A percentile compares a stretch with the other conserved stretches of the same genome.
Evolutionary conservation across 2,797 vertebrate genomes (phyloP).

Genomic region (Dicrostonyx torquatus): DNA sequence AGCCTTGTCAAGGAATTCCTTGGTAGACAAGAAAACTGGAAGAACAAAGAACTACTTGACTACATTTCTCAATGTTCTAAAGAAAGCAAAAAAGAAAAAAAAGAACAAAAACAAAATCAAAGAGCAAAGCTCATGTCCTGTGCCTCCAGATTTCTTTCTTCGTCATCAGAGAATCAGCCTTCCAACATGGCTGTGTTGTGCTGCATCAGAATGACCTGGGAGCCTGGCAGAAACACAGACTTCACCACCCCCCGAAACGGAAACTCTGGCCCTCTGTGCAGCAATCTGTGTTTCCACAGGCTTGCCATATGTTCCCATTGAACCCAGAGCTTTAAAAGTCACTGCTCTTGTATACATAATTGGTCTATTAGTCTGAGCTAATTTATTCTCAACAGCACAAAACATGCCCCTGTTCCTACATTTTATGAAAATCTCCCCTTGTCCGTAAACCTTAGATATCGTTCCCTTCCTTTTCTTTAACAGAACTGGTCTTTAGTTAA

Average conservation of each 20-base stretch:
- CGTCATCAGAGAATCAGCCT: neutral
- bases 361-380: neutral
- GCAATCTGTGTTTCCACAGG: neutral
- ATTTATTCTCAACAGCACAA: neutral
- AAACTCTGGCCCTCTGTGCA: neutral
- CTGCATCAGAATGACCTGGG: neutral
- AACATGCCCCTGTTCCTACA: neutral
- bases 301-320: neutral
- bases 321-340: conserved; percentile 23
- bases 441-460: neutral
- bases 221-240: neutral
- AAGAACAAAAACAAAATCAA: no score
- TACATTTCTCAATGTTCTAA: neutral
- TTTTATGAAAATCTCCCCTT: neutral
- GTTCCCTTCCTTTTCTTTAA: neutral
- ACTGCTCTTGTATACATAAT: neutral
- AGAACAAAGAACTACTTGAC: neutral
- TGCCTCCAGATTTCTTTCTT: neutral
- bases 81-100: neutral
- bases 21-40: neutral
- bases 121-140: neutral
- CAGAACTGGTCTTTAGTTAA: neutral
- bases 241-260: neutral
- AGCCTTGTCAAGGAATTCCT: no score
- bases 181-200: neutral